phyloP scores from a whole-genome alignment of 2,888 invertebrate species.

The Andrena hattorfiana region DNA sequence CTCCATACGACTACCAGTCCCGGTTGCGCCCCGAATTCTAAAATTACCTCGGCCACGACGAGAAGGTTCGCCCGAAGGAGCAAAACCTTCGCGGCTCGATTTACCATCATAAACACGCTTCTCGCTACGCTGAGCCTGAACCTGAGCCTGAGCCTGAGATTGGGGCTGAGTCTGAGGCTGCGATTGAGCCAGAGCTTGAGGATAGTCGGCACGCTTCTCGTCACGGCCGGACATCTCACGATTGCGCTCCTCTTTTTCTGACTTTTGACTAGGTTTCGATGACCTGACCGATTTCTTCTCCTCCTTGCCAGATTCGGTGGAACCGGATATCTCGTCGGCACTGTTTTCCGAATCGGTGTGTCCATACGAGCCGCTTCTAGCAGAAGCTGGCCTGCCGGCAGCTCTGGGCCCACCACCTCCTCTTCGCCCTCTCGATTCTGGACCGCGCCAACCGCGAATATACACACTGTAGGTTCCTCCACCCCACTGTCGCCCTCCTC shows the following conservation, averaged over 20 bases:
- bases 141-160: conserved; percentile 41
- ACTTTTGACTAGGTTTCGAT: conserved; percentile 85
- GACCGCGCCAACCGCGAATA: conserved; percentile 85
- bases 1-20: conserved; percentile 88
- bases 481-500: conserved; percentile 85
- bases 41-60: conserved; percentile 91
- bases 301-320: conserved; percentile 87
- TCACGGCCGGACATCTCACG: conserved; percentile 85
- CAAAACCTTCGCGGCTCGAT: conserved; percentile 89
- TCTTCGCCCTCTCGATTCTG: conserved; percentile 84
- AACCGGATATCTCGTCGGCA: conserved; percentile 89
- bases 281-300: conserved; percentile 87
- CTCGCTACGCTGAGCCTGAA: conserved; percentile 71
- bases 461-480: conserved; percentile 84
- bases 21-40: conserved; percentile 74
- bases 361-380: conserved; percentile 85
- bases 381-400: conserved; percentile 82
- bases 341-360: conserved; percentile 92
- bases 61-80: conserved; percentile 95
- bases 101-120: conserved; percentile 81
- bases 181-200: conserved; percentile 59
- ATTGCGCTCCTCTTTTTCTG: conserved; percentile 88
- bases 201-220: conserved; percentile 78
- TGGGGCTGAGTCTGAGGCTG: too few relatives aligned
- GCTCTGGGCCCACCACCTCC: conserved; percentile 81